Percentiles rank a stretch among this genome's conserved stretches.
Evolutionary conservation across 2,797 vertebrate species (phyloP).

Genomic region (Philypnodon macrostomus): DNA sequence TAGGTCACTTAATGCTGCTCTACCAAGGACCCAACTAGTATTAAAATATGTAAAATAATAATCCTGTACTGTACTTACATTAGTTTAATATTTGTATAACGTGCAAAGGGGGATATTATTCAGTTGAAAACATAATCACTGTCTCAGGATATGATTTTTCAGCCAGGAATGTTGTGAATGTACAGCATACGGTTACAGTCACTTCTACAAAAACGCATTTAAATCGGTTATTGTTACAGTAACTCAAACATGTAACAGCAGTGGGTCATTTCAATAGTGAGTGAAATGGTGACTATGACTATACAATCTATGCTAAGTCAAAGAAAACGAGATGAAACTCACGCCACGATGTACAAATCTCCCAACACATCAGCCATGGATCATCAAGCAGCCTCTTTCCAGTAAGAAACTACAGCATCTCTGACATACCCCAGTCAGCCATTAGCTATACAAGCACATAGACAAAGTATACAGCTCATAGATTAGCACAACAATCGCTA

Average conservation of each 20-base stretch:
- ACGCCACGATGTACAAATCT: conserved; percentile 39
- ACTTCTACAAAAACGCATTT: not conserved
- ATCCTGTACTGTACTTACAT: too few relatives aligned
- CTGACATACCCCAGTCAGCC: conserved; percentile 58
- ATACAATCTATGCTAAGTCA: not conserved
- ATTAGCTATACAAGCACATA: conserved; percentile 57
- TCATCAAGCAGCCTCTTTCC: conserved; percentile 7
- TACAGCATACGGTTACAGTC: not conserved
- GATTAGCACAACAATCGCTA: conserved; percentile 11
- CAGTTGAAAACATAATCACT: not conserved
- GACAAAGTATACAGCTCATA: conserved; percentile 45
- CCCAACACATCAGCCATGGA: conserved; percentile 12
- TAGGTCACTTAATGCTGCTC: conserved; percentile 25
- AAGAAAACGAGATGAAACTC: conserved; percentile 13
- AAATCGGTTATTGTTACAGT: not conserved
- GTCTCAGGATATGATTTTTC: not conserved
- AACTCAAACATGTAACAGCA: not conserved
- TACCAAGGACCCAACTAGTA: not conserved
- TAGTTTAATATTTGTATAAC: too few relatives aligned
- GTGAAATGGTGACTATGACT: too few relatives aligned
- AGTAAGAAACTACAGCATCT: conserved; percentile 25
- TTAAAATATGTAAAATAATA: not conserved
- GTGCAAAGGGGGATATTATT: too few relatives aligned
- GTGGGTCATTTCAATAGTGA: too few relatives aligned
- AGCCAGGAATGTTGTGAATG: too few relatives aligned